Percentiles rank a stretch among this genome's conserved stretches.
These are phyloP conservation scores for Planiliza haematocheilus DNA, from an alignment of 2,113 vertebrate species.

Conservation along the genomic window DNA sequence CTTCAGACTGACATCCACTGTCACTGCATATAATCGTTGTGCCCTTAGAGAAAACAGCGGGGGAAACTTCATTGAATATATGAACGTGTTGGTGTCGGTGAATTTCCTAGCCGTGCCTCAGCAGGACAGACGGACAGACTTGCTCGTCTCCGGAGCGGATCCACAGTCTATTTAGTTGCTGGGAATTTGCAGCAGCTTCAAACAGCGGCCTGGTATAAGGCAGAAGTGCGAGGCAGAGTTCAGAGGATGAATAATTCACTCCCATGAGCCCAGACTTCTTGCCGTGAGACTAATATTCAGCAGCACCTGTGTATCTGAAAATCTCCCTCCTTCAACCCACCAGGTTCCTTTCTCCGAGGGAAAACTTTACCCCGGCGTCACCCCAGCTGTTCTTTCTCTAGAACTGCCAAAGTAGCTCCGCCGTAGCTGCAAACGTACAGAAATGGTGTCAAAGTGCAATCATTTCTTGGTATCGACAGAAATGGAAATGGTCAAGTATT, in stretches of 20 bases:
- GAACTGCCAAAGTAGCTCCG: constrained; percentile 42
- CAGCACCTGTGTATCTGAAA: constrained; percentile 71
- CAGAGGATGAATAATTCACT: constrained; percentile 79
- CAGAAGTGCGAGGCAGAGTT: constrained; percentile 50
- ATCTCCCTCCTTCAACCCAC: constrained; percentile 43
- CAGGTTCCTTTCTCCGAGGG: constrained; percentile 53
- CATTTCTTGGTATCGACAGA: not conserved
- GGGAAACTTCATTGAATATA: not conserved
- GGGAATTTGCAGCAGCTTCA: constrained; percentile 60
- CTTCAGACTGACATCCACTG: constrained; percentile 2
- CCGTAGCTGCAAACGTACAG: constrained; percentile 27
- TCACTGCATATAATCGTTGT: not conserved
- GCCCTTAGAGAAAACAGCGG: not conserved
- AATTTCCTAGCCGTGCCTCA: constrained; percentile 8
- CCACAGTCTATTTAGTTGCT: constrained; percentile 28
- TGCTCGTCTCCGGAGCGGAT: constrained; percentile 27
- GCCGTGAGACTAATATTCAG: constrained; percentile 73
- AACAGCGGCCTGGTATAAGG: constrained; percentile 52
- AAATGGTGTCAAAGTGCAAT: constrained; percentile 13
- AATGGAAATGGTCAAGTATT: not conserved
- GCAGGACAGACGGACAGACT: not conserved
- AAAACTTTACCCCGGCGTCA: constrained; percentile 43
- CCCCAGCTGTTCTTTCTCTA: constrained; percentile 53
- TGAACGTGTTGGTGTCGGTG: constrained; percentile 9
- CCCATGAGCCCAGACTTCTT: constrained; percentile 60